Percentiles rank a stretch among this genome's conserved stretches.
These are phyloP conservation scores for Cepaea hortensis DNA, from an alignment of 2,888 invertebrate genomes.

Conservation along the genomic window DNA sequence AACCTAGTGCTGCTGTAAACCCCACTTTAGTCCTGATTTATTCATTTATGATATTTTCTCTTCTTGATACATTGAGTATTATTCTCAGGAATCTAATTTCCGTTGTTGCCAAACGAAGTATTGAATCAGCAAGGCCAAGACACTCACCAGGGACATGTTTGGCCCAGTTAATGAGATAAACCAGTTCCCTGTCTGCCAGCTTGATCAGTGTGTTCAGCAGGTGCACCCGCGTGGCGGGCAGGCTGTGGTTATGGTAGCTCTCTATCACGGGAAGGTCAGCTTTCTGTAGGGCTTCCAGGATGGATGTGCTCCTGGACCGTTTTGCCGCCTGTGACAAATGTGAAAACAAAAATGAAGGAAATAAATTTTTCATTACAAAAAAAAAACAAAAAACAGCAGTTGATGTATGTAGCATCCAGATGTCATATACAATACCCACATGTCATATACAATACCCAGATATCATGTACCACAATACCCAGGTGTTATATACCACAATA, in stretches of 20 bases:
- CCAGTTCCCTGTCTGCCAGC: slow-evolving; percentile 71
- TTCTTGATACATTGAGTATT: too few species aligned
- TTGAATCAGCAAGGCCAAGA: too few species aligned
- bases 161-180: slow-evolving; percentile 73
- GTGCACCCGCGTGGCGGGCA: slow-evolving; percentile 65
- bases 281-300: slow-evolving; percentile 67
- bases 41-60: too few species aligned
- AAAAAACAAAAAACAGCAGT: background rate
- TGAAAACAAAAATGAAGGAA: background rate
- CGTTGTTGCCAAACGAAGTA: too few species aligned
- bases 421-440: background rate
- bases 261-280: slow-evolving; percentile 69
- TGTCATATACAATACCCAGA: too few species aligned
- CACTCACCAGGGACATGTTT: slow-evolving; percentile 72
- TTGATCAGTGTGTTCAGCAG: slow-evolving; percentile 70
- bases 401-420: background rate
- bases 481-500: too few species aligned
- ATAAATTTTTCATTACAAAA: background rate
- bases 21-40: too few species aligned
- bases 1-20: too few species aligned
- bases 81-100: too few species aligned
- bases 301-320: slow-evolving; percentile 60
- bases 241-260: slow-evolving; percentile 68
- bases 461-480: too few species aligned
- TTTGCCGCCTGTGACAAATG: slow-evolving; percentile 58